These are phyloP conservation scores for Vultur gryphus DNA, from an alignment of 2,797 vertebrate species.

Conservation along the genomic window DNA sequence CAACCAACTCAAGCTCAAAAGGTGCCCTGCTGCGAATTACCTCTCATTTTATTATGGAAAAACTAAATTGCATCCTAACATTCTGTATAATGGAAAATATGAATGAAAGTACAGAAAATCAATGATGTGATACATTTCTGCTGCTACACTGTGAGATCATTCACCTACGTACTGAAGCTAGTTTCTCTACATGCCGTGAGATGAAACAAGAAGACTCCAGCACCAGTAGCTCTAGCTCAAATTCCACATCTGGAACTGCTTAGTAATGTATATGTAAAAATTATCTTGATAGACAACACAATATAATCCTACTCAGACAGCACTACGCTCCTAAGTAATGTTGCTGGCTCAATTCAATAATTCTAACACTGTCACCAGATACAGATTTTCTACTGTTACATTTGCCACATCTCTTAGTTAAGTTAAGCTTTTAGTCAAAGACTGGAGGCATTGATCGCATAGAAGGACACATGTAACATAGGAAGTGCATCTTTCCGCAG, in stretches of 20 bases:
- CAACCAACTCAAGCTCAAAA: neutral
- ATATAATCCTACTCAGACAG: slow-evolving; percentile 21
- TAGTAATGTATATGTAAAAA: slow-evolving; percentile 51
- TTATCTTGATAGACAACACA: slow-evolving; percentile 44
- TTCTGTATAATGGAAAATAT: neutral
- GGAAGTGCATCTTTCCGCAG: neutral
- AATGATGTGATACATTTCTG: neutral
- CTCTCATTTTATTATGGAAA: neutral
- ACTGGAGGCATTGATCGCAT: neutral
- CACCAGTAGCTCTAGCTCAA: neutral
- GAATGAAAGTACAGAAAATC: neutral
- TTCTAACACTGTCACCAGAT: neutral
- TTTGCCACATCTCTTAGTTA: neutral
- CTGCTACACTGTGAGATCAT: neutral
- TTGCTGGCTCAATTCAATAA: neutral
- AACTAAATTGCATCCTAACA: neutral
- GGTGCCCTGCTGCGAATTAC: neutral
- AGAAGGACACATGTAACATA: neutral
- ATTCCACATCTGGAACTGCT: slow-evolving; percentile 50
- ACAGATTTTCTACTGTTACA: neutral
- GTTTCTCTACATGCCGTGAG: neutral
- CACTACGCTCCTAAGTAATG: neutral
- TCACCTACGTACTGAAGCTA: neutral
- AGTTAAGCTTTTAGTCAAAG: neutral
- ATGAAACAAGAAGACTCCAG: neutral